These are phyloP conservation scores for Calidris pygmaea DNA, from an alignment of 2,113 vertebrate genomes.

Conservation along the genomic window DNA sequence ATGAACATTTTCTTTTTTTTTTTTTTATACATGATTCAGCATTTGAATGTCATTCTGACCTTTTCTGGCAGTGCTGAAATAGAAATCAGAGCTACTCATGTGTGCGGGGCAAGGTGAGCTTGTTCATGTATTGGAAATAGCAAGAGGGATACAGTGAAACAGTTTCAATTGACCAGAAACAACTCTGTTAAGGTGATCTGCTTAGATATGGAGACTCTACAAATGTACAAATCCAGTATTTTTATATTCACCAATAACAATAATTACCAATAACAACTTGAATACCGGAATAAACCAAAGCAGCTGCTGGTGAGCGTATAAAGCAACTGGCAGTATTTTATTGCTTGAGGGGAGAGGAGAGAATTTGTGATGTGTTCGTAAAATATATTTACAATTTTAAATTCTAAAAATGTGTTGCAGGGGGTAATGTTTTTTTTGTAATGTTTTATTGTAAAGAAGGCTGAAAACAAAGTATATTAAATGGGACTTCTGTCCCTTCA, in stretches of 20 bases:
- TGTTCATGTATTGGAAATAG: slow-evolving; percentile 65
- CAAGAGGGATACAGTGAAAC: slow-evolving; percentile 61
- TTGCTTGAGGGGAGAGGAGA: slow-evolving; percentile 72
- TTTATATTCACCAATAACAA: slow-evolving; percentile 78
- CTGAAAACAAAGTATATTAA: slow-evolving; percentile 69
- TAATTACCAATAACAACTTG: slow-evolving; percentile 76
- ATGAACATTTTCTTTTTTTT: slow-evolving; percentile 56
- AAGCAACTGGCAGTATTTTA: slow-evolving; percentile 81
- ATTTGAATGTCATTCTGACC: slow-evolving; percentile 70
- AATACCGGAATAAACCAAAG: slow-evolving; percentile 73
- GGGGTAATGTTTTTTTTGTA: not conserved
- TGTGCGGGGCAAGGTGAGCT: slow-evolving; percentile 68
- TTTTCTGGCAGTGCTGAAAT: slow-evolving; percentile 88
- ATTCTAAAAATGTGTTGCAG: slow-evolving; percentile 36
- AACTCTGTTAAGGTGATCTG: slow-evolving; percentile 63
- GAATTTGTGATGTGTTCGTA: slow-evolving; percentile 66
- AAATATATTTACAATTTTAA: slow-evolving; percentile 79
- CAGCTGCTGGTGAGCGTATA: slow-evolving; percentile 77
- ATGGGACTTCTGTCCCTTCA: slow-evolving; percentile 50
- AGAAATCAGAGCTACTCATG: slow-evolving; percentile 39
- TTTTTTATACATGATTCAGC: slow-evolving; percentile 74
- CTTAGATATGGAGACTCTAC: slow-evolving; percentile 70
- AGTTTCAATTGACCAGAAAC: slow-evolving; percentile 66
- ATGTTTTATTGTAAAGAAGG: slow-evolving; percentile 51
- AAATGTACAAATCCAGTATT: slow-evolving; percentile 77